Conservation (phyloP, 2,113 vertebrate species). For the Campylomormyrus tamandua region DNA sequence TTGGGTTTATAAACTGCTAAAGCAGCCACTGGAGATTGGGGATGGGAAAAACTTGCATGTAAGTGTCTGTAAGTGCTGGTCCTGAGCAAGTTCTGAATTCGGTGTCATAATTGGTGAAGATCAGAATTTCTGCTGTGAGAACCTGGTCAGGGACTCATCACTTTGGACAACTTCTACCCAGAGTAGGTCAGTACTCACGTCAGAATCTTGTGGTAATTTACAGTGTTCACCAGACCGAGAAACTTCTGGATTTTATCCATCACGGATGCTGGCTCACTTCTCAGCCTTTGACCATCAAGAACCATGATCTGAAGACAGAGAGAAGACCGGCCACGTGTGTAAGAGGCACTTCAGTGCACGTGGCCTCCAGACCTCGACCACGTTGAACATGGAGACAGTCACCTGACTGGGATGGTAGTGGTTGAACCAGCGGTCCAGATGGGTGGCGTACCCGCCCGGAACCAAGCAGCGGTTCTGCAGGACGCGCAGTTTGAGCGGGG, state of each 20-base stretch:
- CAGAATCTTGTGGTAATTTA: constrained; percentile 79
- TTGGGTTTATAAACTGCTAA: neutral
- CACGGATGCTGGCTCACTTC: constrained; percentile 74
- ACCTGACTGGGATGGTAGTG: constrained; percentile 80
- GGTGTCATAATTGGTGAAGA: neutral
- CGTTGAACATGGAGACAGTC: constrained; percentile 1
- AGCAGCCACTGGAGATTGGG: neutral
- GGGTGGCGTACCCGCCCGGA: constrained; percentile 75
- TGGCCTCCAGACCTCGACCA: neutral
- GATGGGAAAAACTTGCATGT: neutral
- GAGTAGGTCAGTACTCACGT: constrained; percentile 62
- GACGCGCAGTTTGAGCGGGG: constrained; percentile 58
- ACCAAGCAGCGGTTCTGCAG: constrained; percentile 80
- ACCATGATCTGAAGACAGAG: constrained; percentile 66
- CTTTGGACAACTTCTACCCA: neutral
- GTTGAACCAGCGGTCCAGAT: constrained; percentile 77
- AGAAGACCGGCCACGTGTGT: neutral
- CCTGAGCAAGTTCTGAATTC: neutral
- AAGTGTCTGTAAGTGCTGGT: neutral
- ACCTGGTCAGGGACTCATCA: neutral
- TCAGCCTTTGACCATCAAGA: constrained; percentile 76
- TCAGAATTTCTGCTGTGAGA: neutral
- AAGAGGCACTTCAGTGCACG: neutral
- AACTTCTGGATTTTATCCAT: constrained; percentile 84
- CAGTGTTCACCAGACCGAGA: constrained; percentile 63